Base-by-base conservation (phyloP, 2,113 vertebrate species). In the Tympanuchus pallidicinctus region DNA sequence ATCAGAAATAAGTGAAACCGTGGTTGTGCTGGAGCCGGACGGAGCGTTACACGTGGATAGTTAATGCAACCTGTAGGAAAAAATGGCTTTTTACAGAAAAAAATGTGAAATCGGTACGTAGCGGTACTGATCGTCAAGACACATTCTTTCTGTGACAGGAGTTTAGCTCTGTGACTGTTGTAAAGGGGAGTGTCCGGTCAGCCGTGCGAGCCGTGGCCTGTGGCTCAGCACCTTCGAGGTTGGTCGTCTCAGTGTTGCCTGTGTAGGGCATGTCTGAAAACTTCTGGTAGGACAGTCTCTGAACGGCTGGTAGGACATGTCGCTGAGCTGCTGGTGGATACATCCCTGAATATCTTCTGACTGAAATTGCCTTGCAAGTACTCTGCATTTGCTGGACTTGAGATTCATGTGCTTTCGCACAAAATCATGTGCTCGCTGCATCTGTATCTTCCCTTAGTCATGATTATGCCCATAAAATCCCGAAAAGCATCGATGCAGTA, bases 81-180 rank as follows among this genome's bases (percentile, higher is more conserved):
- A n/a, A 22, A 59, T 14, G 64, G 24, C 27, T 30, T 42, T 27
- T 27, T 27, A n/a, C 28, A 13, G 28, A 25, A 14, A 42, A 45
- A 30, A 19, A 32, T 7, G 18, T 4, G 22, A 40, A 27, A 6
- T 7, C 2, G 6, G 47, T 3, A 4, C 10, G 6, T 22, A 13
- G 3, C 17, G 34, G 18, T 15, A 11, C 18, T 7, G n/a, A 10
- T 19, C 28, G 15, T 22, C 36, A 3, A 8, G 27, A 19, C 8
- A 22, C 10, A 4, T 3, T 22, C 13, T n/a, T 20, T 3, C 11
- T 21, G 10, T 47, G 40, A 40, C 66, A 43, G 21, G 45, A 57
- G 60, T 50, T 72, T 52, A 73, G 92, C 47, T 66, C 84, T 42
- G 10, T 64, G 27, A 34, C 5, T 32, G 74, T 60, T 52, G 59